Evolutionary conservation across 2,888 invertebrate genomes (phyloP).

Genomic region (Ectropis crepuscularia): DNA sequence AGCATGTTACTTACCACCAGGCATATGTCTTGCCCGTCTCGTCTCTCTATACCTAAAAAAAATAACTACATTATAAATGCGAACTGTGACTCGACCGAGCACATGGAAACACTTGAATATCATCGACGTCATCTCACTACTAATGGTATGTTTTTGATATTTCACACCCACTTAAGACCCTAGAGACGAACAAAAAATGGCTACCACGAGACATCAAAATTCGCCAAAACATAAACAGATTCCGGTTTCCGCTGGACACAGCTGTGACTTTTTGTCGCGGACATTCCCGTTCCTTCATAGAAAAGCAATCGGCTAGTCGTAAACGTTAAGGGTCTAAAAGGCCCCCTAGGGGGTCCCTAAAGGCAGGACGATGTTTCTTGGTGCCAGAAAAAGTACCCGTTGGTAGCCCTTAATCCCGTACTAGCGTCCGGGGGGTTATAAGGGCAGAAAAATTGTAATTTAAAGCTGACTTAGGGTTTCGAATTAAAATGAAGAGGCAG

Average conservation of each 20-base stretch:
- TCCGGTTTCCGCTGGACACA: constrained; percentile 68
- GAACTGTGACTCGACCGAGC: no score
- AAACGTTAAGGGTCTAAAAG: constrained; percentile 86
- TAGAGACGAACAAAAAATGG: constrained; percentile 25
- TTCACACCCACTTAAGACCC: constrained; percentile 35
- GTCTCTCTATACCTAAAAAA: no score
- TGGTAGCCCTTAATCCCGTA: constrained; percentile 76
- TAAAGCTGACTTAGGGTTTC: constrained; percentile 83
- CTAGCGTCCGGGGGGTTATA: constrained; percentile 78
- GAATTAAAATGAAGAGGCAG: constrained; percentile 80
- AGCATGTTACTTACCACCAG: no score
- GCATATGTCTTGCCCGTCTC: no score
- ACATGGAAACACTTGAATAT: constrained; percentile 3
- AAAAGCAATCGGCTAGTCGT: constrained; percentile 87
- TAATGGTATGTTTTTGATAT: constrained; percentile 7
- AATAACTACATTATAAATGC: no score
- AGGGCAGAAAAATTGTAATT: constrained; percentile 82
- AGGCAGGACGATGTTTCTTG: constrained; percentile 79
- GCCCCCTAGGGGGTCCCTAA: constrained; percentile 85
- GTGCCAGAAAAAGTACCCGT: constrained; percentile 77
- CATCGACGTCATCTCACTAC: not conserved
- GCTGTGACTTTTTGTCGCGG: constrained; percentile 75
- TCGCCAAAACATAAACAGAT: constrained; percentile 64
- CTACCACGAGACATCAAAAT: constrained; percentile 50
- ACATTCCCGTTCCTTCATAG: constrained; percentile 80